Percentiles rank a stretch among this genome's conserved stretches.
Conservation (phyloP, 2,888 invertebrate genomes). For the Calliphora vomitoria region DNA sequence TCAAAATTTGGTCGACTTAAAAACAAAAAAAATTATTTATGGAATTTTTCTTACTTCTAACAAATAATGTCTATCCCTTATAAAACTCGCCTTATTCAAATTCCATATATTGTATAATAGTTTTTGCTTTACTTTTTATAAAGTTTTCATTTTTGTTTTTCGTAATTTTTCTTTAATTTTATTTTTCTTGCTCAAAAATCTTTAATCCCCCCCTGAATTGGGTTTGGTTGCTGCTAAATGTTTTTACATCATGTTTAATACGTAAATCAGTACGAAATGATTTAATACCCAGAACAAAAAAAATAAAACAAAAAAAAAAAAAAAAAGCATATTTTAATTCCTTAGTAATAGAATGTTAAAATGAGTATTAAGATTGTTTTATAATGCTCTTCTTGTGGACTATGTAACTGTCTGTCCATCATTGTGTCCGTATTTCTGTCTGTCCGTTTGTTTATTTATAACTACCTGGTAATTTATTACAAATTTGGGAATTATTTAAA, state of each 20-base stretch:
- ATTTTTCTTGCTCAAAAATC: background rate
- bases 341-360: constrained; percentile 24
- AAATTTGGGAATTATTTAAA: constrained; percentile 29
- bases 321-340: constrained; percentile 23
- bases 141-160: background rate
- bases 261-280: constrained; percentile 44
- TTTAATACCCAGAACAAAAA: background rate
- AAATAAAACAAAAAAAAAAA: background rate
- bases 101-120: background rate
- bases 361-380: constrained; percentile 17
- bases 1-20: no score
- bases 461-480: constrained; percentile 15
- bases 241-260: constrained; percentile 31
- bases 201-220: constrained; percentile 21
- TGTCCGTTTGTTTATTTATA: background rate
- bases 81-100: background rate
- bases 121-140: background rate
- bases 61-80: no score
- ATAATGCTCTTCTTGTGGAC: background rate
- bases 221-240: constrained; percentile 5
- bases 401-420: background rate
- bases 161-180: background rate
- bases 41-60: no score
- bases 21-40: no score
- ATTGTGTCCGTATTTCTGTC: background rate